Evolutionary conservation across 2,797 vertebrate genomes (phyloP).

Genomic region (Spheniscus humboldti): DNA sequence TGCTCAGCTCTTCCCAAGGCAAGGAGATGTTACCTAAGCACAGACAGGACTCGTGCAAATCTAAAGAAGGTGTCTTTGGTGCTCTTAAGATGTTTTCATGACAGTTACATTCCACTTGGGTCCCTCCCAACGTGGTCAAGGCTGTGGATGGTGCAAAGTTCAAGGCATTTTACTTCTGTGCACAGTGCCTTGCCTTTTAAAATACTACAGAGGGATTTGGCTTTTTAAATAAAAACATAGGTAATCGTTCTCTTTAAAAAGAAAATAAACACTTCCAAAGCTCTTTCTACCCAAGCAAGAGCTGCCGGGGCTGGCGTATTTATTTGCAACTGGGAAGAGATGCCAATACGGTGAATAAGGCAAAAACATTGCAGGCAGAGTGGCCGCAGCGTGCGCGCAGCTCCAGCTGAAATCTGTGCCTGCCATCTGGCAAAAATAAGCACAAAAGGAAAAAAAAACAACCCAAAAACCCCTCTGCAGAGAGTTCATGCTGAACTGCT

Average conservation of each 20-base stretch:
- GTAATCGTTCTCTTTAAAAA: conserved; percentile 1
- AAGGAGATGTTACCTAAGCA: neutral
- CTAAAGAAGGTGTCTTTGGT: neutral
- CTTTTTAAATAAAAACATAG: neutral
- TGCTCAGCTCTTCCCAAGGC: neutral
- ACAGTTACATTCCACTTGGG: neutral
- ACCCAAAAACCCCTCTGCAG: neutral
- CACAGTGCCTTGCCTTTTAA: neutral
- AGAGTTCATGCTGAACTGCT: neutral
- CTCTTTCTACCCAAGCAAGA: neutral
- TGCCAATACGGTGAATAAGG: neutral
- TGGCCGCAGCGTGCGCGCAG: neutral
- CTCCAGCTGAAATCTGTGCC: conserved; percentile 31
- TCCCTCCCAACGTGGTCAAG: neutral
- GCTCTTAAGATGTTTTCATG: neutral
- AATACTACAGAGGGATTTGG: neutral
- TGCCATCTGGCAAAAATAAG: conserved; percentile 56
- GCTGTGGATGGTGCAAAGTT: neutral
- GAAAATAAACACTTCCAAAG: neutral
- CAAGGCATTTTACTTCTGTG: neutral
- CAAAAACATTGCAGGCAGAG: neutral
- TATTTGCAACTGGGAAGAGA: neutral
- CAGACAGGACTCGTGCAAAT: neutral
- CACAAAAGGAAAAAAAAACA: neutral
- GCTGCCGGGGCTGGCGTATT: neutral